Evolutionary conservation across 2,113 vertebrate species (phyloP).

Genomic region (Diphyllodes magnificus): DNA sequence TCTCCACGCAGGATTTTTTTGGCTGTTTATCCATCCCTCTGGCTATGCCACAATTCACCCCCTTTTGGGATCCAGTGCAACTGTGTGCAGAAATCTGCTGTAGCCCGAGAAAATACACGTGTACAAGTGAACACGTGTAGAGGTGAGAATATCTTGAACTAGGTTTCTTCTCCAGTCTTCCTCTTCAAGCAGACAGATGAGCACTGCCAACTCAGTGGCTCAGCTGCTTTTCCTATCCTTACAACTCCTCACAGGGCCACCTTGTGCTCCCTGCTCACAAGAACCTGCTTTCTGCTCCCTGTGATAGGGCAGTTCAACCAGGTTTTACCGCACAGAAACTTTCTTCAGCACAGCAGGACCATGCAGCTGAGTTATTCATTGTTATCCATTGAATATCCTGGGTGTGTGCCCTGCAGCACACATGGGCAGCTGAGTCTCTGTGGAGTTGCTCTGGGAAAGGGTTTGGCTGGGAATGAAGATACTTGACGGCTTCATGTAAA

Average conservation of each 20-base stretch:
- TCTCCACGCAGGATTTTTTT: neutral
- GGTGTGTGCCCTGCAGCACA: neutral
- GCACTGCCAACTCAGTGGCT: neutral
- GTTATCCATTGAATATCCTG: neutral
- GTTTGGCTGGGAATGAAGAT: neutral
- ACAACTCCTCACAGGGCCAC: neutral
- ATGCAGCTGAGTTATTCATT: rapidly evolving
- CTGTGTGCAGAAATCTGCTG: neutral
- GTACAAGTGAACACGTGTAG: neutral
- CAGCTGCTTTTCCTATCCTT: neutral
- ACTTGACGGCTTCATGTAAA: neutral
- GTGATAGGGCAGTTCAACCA: neutral
- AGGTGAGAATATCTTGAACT: neutral
- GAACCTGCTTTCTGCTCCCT: neutral
- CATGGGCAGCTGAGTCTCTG: neutral
- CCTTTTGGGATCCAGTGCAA: neutral
- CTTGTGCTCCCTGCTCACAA: neutral
- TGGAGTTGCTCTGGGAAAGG: neutral
- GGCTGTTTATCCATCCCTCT: neutral
- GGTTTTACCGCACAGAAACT: neutral
- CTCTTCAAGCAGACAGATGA: neutral
- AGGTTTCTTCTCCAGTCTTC: neutral
- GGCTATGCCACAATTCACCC: neutral
- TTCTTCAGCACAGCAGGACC: neutral
- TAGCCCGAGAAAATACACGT: neutral